Evolutionary conservation across 2,113 vertebrate genomes (phyloP).

Genomic region (cat (Felis catus)): DNA sequence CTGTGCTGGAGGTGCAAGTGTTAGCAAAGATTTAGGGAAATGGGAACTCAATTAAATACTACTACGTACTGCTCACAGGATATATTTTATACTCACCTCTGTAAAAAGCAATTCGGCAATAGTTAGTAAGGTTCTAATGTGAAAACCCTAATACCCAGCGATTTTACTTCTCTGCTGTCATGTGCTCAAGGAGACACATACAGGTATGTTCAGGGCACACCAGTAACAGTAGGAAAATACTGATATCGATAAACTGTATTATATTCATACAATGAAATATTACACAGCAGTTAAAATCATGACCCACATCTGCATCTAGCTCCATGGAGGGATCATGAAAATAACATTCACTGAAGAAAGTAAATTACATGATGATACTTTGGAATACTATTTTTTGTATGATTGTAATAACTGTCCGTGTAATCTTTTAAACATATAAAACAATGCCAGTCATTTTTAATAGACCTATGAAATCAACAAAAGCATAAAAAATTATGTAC

Average conservation of each 20-base stretch:
- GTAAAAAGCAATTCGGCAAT: background rate
- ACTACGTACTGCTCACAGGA: rapidly evolving
- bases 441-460: background rate
- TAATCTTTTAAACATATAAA: background rate
- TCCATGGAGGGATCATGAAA: background rate
- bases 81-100: background rate
- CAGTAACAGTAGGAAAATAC: background rate
- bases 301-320: background rate
- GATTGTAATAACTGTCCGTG: background rate
- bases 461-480: background rate
- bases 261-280: background rate
- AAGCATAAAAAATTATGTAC: background rate
- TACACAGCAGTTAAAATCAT: background rate
- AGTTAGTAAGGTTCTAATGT: background rate
- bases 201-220: background rate
- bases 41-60: background rate
- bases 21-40: background rate
- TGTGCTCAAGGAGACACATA: background rate
- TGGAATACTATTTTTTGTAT: background rate
- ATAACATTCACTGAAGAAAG: background rate
- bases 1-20: no score
- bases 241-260: background rate
- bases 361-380: background rate
- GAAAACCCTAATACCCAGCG: background rate
- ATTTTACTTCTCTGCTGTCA: background rate